These are phyloP conservation scores for Marisa cornuarietis DNA, from an alignment of 1,140 invertebrate genomes.

Conservation along the genomic window DNA sequence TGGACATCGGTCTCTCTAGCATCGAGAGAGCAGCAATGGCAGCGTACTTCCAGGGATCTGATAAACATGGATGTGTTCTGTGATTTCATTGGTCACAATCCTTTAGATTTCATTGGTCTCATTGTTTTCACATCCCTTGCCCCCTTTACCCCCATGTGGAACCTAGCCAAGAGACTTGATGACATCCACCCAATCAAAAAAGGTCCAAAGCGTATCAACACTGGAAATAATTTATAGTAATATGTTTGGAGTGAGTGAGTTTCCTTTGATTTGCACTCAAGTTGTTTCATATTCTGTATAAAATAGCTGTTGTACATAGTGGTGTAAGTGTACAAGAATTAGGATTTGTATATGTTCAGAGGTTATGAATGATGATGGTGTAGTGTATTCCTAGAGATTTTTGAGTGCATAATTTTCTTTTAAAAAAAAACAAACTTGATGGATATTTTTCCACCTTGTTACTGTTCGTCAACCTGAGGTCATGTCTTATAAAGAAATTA, in stretches of 20 bases:
- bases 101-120: background rate
- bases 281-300: background rate
- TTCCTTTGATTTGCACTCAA: background rate
- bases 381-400: background rate
- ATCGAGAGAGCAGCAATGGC: background rate
- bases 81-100: constrained; percentile 13
- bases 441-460: no score
- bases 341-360: background rate
- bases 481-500: no score
- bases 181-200: constrained; percentile 4
- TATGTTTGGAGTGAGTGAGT: background rate
- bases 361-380: background rate
- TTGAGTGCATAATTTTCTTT: constrained; percentile 1
- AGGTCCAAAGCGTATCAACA: background rate
- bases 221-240: background rate
- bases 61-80: constrained; percentile 18
- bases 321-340: background rate
- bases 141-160: background rate
- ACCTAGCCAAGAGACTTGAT: no score
- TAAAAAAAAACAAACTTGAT: background rate
- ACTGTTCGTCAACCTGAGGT: no score
- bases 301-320: constrained; percentile 2
- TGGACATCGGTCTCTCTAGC: background rate
- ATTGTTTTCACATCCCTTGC: background rate
- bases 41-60: constrained; percentile 23